Percentiles rank a stretch among this genome's conserved stretches.
These are phyloP conservation scores for Strigamia maritima DNA, from an alignment of 2,888 invertebrate species.

Conservation along the genomic window DNA sequence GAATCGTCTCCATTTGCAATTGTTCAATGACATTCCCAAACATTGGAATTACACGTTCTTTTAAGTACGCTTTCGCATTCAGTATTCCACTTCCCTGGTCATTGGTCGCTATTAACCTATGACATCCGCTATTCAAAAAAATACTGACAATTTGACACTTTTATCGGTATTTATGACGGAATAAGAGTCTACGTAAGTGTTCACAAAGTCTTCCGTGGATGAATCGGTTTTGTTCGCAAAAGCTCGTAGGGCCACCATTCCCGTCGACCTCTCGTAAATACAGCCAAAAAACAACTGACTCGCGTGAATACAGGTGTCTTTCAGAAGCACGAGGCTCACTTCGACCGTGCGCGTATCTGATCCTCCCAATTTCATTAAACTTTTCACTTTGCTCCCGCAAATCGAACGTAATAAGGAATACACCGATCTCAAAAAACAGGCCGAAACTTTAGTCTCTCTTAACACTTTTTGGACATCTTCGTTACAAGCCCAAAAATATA, in stretches of 20 bases:
- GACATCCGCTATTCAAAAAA: constrained; percentile 1
- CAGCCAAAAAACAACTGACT: constrained; percentile 35
- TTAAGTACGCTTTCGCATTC: constrained; percentile 44
- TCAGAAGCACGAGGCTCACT: constrained; percentile 17
- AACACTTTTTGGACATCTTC: constrained; percentile 39
- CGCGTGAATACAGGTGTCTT: constrained; percentile 30
- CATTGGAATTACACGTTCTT: constrained; percentile 41
- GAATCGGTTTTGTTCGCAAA: constrained; percentile 7
- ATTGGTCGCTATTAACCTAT: constrained; percentile 6
- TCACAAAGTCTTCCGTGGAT: constrained; percentile 31
- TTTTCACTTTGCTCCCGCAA: constrained; percentile 38
- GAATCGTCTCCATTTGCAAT: constrained; percentile 78
- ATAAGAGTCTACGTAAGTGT: constrained; percentile 18
- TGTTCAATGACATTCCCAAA: constrained; percentile 39
- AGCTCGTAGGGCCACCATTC: constrained; percentile 38
- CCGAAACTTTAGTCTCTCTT: constrained; percentile 36
- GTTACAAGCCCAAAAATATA: constrained; percentile 83
- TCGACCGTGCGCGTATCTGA: constrained; percentile 39
- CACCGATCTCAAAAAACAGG: constrained; percentile 40
- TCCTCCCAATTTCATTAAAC: constrained; percentile 33
- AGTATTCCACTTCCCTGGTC: constrained; percentile 41
- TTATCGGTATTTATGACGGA: constrained; percentile 37
- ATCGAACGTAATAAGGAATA: constrained; percentile 39
- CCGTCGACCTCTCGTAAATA: constrained; percentile 39
- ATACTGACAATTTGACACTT: neutral